Evolutionary conservation across 2,888 invertebrate genomes (phyloP).

Genomic region (Campoletis raptor): DNA sequence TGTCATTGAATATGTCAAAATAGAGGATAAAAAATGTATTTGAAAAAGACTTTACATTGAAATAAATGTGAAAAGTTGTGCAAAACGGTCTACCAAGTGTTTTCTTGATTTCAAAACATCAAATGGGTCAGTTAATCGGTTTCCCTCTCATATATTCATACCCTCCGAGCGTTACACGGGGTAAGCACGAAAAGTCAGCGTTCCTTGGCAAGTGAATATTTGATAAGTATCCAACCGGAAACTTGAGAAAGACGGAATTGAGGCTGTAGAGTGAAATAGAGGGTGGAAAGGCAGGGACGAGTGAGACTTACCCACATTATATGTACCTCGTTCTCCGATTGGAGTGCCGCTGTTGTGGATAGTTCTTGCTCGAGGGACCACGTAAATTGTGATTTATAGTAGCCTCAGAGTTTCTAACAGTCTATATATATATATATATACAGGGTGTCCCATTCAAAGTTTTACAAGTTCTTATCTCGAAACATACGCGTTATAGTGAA

Average conservation of each 20-base stretch:
- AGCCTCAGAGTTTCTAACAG: constrained; percentile 35
- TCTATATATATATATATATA: constrained; percentile 16
- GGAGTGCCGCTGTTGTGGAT: constrained; percentile 52
- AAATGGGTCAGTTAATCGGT: constrained; percentile 12
- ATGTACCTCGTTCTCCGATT: constrained; percentile 38
- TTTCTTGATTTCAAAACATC: neutral
- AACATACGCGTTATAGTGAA: neutral
- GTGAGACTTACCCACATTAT: constrained; percentile 10
- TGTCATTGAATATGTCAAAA: neutral
- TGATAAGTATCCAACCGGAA: constrained; percentile 46
- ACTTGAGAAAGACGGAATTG: constrained; percentile 4
- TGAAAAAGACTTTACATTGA: neutral
- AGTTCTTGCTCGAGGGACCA: constrained; percentile 41
- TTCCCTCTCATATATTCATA: constrained; percentile 9
- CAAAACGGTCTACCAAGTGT: neutral
- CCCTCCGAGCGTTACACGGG: neutral
- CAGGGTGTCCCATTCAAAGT: neutral
- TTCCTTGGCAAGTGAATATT: constrained; percentile 41
- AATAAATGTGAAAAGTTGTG: neutral
- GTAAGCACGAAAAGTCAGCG: constrained; percentile 15
- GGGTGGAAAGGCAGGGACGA: neutral
- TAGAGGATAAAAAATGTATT: neutral
- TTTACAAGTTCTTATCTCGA: neutral
- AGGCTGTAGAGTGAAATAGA: constrained; percentile 13
- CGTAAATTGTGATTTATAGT: constrained; percentile 52